phyloP scores from a whole-genome alignment of 2,113 vertebrate species.

The Haliaeetus leucogaster region DNA sequence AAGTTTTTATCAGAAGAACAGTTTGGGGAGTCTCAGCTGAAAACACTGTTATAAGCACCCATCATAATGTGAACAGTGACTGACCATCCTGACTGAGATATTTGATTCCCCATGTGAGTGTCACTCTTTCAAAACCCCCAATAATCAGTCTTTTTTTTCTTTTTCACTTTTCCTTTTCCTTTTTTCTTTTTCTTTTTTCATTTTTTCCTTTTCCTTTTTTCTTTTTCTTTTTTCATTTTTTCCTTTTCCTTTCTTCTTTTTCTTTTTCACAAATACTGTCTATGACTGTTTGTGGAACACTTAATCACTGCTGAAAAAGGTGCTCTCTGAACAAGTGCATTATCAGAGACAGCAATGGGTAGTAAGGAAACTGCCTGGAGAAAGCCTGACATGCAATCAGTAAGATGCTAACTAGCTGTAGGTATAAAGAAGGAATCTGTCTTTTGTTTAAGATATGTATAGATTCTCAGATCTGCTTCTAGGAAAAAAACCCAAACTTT shows the following conservation, averaged over 20 bases:
- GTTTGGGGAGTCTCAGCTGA: background rate
- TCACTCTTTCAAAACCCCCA: background rate
- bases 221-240: background rate
- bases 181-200: background rate
- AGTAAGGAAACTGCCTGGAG: background rate
- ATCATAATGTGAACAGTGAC: background rate
- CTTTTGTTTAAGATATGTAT: background rate
- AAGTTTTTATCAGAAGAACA: background rate
- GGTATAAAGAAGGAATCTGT: background rate
- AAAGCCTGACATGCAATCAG: background rate
- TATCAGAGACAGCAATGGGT: background rate
- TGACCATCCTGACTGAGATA: background rate
- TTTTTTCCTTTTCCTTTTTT: too few species aligned
- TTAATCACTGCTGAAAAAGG: background rate
- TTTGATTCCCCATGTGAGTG: background rate
- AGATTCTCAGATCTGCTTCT: background rate
- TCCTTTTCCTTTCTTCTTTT: too few species aligned
- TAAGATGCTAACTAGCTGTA: background rate
- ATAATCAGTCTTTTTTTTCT: background rate
- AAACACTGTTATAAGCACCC: background rate
- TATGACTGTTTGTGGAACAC: background rate
- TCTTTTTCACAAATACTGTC: too few species aligned
- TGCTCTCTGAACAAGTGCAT: background rate
- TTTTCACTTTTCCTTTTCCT: fast-evolving
- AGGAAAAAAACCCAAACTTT: background rate